Conservation (phyloP, 2,797 vertebrate genomes). For the Pyrocephalus nanus region DNA sequence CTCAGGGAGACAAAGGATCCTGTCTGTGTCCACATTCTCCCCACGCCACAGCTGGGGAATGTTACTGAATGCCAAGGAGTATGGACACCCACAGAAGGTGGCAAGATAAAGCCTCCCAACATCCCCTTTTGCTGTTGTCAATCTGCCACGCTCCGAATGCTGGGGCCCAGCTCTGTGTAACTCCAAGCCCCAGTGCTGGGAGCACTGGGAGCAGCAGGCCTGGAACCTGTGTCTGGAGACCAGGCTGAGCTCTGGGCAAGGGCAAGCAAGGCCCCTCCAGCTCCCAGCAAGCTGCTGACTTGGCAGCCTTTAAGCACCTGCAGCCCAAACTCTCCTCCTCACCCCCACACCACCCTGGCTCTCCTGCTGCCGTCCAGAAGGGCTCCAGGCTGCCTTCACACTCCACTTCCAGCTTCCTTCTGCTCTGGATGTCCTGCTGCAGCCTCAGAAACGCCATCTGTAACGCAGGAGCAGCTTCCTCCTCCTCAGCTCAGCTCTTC, state of each 20-base stretch:
- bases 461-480: not conserved
- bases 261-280: not conserved
- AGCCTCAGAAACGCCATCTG: conserved; percentile 20
- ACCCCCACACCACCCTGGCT: accelerated
- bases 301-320: conserved; percentile 15
- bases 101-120: not conserved
- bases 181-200: not conserved
- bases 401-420: conserved; percentile 25
- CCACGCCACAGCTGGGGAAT: not conserved
- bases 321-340: not conserved
- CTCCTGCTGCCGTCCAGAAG: conserved; percentile 20
- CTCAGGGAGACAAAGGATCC: not conserved
- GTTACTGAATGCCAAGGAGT: not conserved
- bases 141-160: accelerated
- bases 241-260: conserved; percentile 9
- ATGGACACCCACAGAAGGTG: not conserved
- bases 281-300: not conserved
- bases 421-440: not conserved
- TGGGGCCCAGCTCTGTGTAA: not conserved
- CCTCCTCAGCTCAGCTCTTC: not conserved
- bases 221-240: not conserved
- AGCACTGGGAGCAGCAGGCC: not conserved
- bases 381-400: not conserved
- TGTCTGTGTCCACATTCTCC: not conserved
- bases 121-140: not conserved